phyloP scores from a whole-genome alignment of 2,888 invertebrate species.

The Magallana nippona region DNA sequence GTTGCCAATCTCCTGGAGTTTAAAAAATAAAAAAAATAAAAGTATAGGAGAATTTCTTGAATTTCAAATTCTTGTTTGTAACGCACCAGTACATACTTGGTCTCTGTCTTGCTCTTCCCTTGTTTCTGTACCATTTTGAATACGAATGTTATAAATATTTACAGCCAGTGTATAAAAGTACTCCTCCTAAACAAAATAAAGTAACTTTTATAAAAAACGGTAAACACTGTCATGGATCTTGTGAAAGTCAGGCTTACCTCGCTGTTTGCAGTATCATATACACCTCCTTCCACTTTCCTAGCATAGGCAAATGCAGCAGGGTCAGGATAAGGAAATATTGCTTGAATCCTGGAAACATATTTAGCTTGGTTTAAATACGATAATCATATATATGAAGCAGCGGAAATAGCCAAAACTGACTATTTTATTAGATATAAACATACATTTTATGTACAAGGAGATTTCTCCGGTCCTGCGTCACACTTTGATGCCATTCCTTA shows the following conservation, averaged over 20 bases:
- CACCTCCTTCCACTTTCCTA: constrained; percentile 98
- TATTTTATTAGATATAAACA: too few relatives aligned
- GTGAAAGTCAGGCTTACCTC: constrained; percentile 82
- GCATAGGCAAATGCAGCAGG: constrained; percentile 98
- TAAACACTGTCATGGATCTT: neutral
- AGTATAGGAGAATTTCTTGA: too few relatives aligned
- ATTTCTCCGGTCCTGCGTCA: constrained; percentile 97
- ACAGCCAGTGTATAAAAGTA: constrained; percentile 99
- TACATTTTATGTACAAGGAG: constrained; percentile 81
- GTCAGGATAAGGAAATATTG: constrained; percentile 99
- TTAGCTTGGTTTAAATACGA: too few relatives aligned
- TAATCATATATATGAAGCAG: too few relatives aligned
- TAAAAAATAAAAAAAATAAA: too few relatives aligned
- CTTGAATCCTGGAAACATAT: constrained; percentile 88
- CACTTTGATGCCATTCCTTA: constrained; percentile 96
- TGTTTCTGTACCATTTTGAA: constrained; percentile 80
- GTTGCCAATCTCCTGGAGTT: too few relatives aligned
- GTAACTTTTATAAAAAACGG: neutral
- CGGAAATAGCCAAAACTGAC: too few relatives aligned
- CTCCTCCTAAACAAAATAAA: constrained; percentile 85
- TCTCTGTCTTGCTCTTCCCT: neutral
- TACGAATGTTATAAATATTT: constrained; percentile 98
- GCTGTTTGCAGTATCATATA: constrained; percentile 99
- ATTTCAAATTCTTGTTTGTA: too few relatives aligned
- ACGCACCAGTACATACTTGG: constrained; percentile 35